phyloP scores from a whole-genome alignment of 2,113 vertebrate species.

The Bufo bufo region DNA sequence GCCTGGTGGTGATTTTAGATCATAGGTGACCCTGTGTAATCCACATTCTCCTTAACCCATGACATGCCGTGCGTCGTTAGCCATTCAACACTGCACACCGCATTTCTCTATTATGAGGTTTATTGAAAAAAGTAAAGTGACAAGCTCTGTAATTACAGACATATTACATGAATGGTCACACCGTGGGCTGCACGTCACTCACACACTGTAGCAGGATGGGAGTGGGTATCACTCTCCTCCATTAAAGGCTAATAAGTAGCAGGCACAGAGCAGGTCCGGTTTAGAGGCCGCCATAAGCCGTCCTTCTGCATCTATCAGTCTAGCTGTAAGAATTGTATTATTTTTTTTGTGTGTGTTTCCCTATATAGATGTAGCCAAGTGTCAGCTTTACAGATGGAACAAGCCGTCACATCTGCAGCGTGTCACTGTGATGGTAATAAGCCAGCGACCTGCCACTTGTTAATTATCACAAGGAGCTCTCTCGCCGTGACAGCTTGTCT shows the following conservation, averaged over 20 bases:
- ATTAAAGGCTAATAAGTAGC: background rate
- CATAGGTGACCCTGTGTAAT: too few relatives aligned
- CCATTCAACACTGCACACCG: background rate
- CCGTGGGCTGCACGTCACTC: slow-evolving; percentile 1
- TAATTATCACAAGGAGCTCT: too few relatives aligned
- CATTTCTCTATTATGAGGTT: slow-evolving; percentile 36
- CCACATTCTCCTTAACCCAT: too few relatives aligned
- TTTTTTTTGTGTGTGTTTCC: background rate
- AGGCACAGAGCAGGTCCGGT: slow-evolving; percentile 21
- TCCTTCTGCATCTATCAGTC: background rate
- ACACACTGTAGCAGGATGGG: slow-evolving; percentile 38
- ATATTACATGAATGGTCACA: slow-evolving; percentile 47
- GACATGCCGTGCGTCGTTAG: background rate
- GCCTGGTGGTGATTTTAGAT: too few relatives aligned
- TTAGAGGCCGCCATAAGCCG: background rate
- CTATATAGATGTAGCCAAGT: background rate
- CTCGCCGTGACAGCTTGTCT: background rate
- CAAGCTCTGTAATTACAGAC: slow-evolving; percentile 55
- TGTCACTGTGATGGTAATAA: background rate
- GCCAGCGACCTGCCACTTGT: too few relatives aligned
- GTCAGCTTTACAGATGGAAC: background rate
- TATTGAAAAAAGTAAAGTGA: slow-evolving; percentile 56
- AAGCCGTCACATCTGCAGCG: background rate
- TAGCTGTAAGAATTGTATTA: background rate
- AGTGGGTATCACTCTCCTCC: background rate